Evolutionary conservation across 2,113 vertebrate genomes (phyloP).

Genomic region (Ictalurus furcatus): DNA sequence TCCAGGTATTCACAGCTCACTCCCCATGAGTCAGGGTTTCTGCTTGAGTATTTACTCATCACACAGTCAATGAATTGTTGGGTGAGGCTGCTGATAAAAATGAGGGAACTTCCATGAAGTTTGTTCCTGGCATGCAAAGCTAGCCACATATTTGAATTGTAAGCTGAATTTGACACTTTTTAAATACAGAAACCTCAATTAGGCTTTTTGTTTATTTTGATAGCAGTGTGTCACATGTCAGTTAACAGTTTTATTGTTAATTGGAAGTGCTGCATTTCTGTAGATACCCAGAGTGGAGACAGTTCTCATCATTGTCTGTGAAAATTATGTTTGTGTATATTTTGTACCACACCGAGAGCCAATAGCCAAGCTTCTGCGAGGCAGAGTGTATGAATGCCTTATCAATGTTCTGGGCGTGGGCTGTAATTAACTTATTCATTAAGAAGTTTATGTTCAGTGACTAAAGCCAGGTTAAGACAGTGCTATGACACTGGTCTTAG

Average conservation of each 20-base stretch:
- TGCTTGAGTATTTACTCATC: background rate
- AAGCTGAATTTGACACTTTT: background rate
- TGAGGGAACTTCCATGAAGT: background rate
- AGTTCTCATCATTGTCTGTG: background rate
- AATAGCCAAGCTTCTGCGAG: background rate
- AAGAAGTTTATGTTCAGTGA: background rate
- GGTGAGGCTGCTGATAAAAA: background rate
- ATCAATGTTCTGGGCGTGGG: background rate
- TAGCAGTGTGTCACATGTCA: background rate
- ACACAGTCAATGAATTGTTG: background rate
- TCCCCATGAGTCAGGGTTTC: background rate
- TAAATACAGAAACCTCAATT: background rate
- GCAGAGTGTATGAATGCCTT: background rate
- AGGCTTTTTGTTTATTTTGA: background rate
- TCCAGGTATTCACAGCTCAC: background rate
- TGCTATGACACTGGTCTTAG: too few species aligned
- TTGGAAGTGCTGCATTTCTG: background rate
- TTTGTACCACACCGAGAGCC: background rate
- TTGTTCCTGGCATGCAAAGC: background rate
- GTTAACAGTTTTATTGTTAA: background rate
- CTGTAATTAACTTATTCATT: background rate
- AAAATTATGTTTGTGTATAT: background rate
- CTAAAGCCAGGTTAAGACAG: background rate
- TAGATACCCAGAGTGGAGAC: background rate
- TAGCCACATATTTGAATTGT: background rate